Evolutionary conservation across 2,113 vertebrate genomes (phyloP), one percentile per base, ranked within the genome.

Genomic region (Petaurus breviceps): DNA sequence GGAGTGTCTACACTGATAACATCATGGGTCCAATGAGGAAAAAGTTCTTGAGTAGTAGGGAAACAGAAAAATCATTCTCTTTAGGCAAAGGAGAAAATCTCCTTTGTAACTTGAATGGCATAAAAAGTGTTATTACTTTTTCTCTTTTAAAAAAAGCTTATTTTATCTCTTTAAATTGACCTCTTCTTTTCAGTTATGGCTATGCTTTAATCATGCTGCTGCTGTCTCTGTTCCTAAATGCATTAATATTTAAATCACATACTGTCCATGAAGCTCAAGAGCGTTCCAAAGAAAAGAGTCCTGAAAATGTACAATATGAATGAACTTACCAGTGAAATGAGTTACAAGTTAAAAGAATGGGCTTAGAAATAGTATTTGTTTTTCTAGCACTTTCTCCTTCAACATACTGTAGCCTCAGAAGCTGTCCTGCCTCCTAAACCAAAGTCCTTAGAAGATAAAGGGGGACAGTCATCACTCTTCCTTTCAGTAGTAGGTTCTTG

Each of bases 321-420:
- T 43, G 68, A 84, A 84, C 68, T 23, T 43, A 22, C 1, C 16
- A 43, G 68, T 84, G 68, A 43, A 84, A 92, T 57, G 77, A 84
- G 43, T 84, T 93, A 23, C 92, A 94, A 54, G 94, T 57, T 50
- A 52, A 37, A 37, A 89, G 92, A 90, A 51, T 22, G 26, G 55
- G 61, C 49, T 93, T 77, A 11, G 50, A 94, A 22, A 92, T 47
- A 92, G 94, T 91, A 94, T 93, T 7, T 14, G 37, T 14, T 93
- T 94, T 95, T 50, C 92, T 90, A 25, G 94, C 22, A 84, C 31
- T 46, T 91, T 94, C 93, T 94, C 93, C 77, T 22, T 93, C 68
- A 37, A 23, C 6, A 84, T 23, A 5, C 55, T 57, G 8, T 28
- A 68, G 31, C 68, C n/a, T 84, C 19, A 94, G 31, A 26, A 93